phyloP scores from a whole-genome alignment of 2,113 vertebrate species.

The Hyaena hyaena region DNA sequence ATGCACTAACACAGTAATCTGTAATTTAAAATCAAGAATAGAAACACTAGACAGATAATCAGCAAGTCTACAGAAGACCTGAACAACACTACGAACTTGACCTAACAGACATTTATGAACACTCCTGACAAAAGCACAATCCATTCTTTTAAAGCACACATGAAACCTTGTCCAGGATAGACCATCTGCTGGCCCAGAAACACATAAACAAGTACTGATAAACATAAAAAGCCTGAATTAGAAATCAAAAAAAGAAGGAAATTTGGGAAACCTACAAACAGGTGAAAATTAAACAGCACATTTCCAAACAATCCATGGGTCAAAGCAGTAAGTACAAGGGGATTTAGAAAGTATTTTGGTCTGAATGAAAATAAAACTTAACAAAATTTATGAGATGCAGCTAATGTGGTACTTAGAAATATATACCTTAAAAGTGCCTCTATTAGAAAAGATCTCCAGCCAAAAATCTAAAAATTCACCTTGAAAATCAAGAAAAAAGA shows the following conservation, averaged over 20 bases:
- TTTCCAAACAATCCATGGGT: not conserved
- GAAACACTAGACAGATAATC: not conserved
- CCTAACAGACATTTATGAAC: not conserved
- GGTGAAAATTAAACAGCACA: not conserved
- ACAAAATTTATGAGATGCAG: not conserved
- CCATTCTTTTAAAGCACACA: not conserved
- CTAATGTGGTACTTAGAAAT: not conserved
- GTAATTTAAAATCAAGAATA: constrained; percentile 25
- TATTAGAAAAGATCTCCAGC: not conserved
- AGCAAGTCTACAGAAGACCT: not conserved
- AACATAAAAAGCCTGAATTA: not conserved
- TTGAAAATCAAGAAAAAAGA: not conserved
- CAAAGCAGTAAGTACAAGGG: not conserved
- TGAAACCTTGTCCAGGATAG: not conserved
- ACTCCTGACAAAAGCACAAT: not conserved
- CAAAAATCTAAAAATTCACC: not conserved
- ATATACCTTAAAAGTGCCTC: not conserved
- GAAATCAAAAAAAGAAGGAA: not conserved
- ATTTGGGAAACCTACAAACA: not conserved
- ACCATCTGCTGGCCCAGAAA: not conserved
- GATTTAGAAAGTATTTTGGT: constrained; percentile 13
- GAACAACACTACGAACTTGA: not conserved
- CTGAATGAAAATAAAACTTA: constrained; percentile 12
- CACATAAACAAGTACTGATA: not conserved
- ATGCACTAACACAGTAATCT: not conserved